Base-by-base conservation (phyloP, 2,888 invertebrate genomes). In the Agonopterix subpropinquella region DNA sequence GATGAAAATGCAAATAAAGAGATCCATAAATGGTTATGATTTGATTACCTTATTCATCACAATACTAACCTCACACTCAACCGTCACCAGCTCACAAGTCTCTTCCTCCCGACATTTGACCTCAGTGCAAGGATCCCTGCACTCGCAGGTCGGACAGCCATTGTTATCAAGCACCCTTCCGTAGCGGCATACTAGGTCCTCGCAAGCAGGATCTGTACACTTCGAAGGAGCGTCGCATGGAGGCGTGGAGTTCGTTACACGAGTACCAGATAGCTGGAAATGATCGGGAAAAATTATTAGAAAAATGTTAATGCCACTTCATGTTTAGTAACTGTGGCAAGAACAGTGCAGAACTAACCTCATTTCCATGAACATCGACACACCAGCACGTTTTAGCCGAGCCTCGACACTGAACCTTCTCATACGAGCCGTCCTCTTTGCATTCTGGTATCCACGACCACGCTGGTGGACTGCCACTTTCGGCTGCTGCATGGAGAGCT, bases 321-420 rank as follows among this genome's bases (percentile, higher is more conserved):
- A 28, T 28, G 7, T 28, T 28, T 28, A 28, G 28, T 39, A 5
- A 39, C n/a, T n/a, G 39, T 39, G 4, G 10, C 1, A 39, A 1
- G n/a, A 36, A 36, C 36, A 10, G 1, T 41, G 5, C 18, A 18
- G 18, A 44, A 56, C 67, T 58, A 2, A 93, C 82, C 81, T 95
- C 95, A 55, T 92, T 91, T 0, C 96, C 96, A 51, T 84, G 86
- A 5, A 82, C 75, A 61, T 96, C 93, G 0, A 96, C 95, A 71
- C 96, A 96, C 96, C 96, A 96, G 71, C 96, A 96, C 57, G 90
- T 87, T 18, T 90, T 88, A 18, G 90, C 92, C 1, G 90, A 89
- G 0, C 92, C 91, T 58, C 92, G 90, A 65, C 96, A 96, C 65
- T 96, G 96, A 0, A 95, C 90, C 2, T 87, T 77, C 44, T 92